Base-by-base conservation (phyloP, 2,113 vertebrate species). In the Himantopus leucocephalus region DNA sequence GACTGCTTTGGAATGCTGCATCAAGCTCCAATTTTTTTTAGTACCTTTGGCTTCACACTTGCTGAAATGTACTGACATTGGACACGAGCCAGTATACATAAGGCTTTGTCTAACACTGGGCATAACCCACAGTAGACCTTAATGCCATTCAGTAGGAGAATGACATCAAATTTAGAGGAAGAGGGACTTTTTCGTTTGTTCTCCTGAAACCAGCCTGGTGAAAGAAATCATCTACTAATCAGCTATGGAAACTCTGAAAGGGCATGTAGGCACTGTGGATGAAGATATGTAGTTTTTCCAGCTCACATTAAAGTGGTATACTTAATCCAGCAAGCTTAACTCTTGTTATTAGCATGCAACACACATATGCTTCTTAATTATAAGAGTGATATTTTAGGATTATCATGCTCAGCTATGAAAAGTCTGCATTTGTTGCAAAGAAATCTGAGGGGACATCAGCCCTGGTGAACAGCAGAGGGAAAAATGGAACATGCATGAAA, bases 331-430 rank as follows among this genome's bases (percentile, higher is more conserved):
- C 37, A 41, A 43, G 30, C 14, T 53, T 56, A 74, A 12, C 43
- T 37, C 3, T 39, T 47, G 29, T 22, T 37, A 41, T 92, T 77
- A 89, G 52, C 34, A 72, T 87, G 73, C 66, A 91, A 48, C 34
- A 67, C 88, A 75, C 72, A 29, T 1, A 12, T 20, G 30, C 45
- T 92, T 52, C 82, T 93, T 74, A 63, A 80, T 88, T 84, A 32
- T 26, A 8, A 75, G 39, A 62, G 62, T 6, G 73, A 41, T 78
- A 81, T 94, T 95, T 95, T 82, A 91, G 86, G 64, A n/a, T 78
- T 83, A 60, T 68, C 9, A 8, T 62, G 60, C 77, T 50, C 55
- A 82, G 76, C 58, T 78, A 76, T 58, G 80, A 64, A 34, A 89
- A 60, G 19, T 53, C 52, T 89, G 35, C 39, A 29, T 85, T 78